Conservation (phyloP, 2,888 invertebrate genomes). For the Lordiphosa fenestrarum region DNA sequence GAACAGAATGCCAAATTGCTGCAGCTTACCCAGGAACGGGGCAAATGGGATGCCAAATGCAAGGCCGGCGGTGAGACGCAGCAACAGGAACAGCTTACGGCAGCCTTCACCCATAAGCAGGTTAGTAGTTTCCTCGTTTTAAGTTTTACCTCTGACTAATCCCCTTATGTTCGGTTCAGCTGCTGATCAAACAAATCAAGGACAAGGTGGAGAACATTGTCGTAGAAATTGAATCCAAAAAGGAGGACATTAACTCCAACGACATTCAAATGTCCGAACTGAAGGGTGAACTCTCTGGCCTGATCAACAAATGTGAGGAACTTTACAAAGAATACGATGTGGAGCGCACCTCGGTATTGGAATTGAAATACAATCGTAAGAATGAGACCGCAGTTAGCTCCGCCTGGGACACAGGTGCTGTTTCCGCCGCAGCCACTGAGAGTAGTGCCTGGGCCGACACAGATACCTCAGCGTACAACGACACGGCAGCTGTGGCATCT, state of each 20-base stretch:
- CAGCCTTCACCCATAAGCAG: conserved; percentile 85
- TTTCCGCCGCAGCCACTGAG: conserved; percentile 28
- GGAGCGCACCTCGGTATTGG: conserved; percentile 83
- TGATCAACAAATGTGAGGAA: conserved; percentile 86
- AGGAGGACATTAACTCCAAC: conserved; percentile 90
- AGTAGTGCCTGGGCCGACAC: conserved; percentile 46
- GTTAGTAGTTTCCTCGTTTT: conserved; percentile 39
- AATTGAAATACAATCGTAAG: conserved; percentile 82
- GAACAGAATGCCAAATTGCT: conserved; percentile 92
- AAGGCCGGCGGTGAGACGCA: conserved; percentile 79
- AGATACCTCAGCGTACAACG: conserved; percentile 64
- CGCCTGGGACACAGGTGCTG: conserved; percentile 82
- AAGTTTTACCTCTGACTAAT: conserved; percentile 17
- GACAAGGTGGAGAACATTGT: conserved; percentile 88
- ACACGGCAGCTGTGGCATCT: conserved; percentile 63
- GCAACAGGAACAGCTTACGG: conserved; percentile 83
- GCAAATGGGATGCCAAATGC: conserved; percentile 87
- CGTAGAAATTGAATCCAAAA: conserved; percentile 89
- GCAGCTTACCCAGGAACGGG: conserved; percentile 90
- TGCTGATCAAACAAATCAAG: conserved; percentile 86
- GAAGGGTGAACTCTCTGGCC: conserved; percentile 84
- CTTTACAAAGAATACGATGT: conserved; percentile 86
- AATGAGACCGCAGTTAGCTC: conserved; percentile 76
- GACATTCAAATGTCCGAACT: conserved; percentile 88
- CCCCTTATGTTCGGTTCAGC: conserved; percentile 78